These are phyloP conservation scores for Myotis yumanensis DNA, from an alignment of 2,113 vertebrate genomes.

Conservation along the genomic window DNA sequence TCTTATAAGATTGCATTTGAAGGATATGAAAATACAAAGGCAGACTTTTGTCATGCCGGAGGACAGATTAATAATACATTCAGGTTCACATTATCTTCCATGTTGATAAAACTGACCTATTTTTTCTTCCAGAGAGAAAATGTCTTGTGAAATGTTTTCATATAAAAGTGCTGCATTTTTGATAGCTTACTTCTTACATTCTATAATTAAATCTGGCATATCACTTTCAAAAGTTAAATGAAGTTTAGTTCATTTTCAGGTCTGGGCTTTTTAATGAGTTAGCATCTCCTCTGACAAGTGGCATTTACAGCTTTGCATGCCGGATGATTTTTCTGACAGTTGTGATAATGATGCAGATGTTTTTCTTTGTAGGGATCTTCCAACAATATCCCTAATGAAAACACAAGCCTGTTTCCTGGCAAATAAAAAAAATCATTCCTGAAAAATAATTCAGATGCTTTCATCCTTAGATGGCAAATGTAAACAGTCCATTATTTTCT, in stretches of 20 bases:
- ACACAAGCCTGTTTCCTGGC: conserved; percentile 59
- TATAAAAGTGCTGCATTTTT: conserved; percentile 66
- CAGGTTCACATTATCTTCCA: conserved; percentile 53
- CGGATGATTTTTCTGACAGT: conserved; percentile 61
- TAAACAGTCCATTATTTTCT: conserved; percentile 75
- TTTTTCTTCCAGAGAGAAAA: conserved; percentile 72
- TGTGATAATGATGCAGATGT: conserved; percentile 76
- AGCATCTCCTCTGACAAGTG: conserved; percentile 51
- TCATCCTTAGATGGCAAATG: conserved; percentile 63
- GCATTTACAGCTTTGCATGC: conserved; percentile 51
- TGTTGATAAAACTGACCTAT: conserved; percentile 77
- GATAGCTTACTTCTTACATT: conserved; percentile 56
- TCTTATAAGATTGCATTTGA: conserved; percentile 68
- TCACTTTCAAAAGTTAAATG: conserved; percentile 73
- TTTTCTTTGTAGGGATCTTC: conserved; percentile 66
- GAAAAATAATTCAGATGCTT: conserved; percentile 65
- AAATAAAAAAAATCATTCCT: conserved; percentile 58
- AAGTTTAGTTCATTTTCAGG: conserved; percentile 73
- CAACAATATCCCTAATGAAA: conserved; percentile 70
- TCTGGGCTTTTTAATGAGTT: conserved; percentile 71
- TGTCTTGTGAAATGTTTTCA: conserved; percentile 70
- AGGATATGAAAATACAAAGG: conserved; percentile 57
- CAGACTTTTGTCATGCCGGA: conserved; percentile 52
- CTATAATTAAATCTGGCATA: conserved; percentile 75
- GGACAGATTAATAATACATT: conserved; percentile 79